Evolutionary conservation across 2,888 invertebrate species (phyloP).

Genomic region (Plagiodera versicolora): DNA sequence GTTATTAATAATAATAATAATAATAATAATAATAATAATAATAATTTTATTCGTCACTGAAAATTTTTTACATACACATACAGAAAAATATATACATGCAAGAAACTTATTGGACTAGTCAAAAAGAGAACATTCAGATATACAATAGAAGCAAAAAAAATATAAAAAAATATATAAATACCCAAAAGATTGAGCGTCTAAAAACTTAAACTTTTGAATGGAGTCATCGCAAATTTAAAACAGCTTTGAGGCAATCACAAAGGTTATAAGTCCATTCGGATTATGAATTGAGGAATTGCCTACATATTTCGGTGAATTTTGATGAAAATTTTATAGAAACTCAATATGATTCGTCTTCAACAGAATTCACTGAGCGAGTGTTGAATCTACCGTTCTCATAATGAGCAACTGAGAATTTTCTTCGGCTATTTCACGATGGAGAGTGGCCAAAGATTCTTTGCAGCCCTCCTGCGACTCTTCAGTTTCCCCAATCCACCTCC

Average conservation of each 20-base stretch:
- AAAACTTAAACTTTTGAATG: neutral
- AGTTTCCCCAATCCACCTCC: conserved; percentile 35
- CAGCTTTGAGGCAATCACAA: no score
- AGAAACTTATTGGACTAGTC: neutral
- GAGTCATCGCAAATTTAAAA: neutral
- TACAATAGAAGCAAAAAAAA: neutral
- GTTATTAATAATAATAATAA: no score
- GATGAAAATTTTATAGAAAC: no score
- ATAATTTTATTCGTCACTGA: no score
- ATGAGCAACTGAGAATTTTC: neutral
- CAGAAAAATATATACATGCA: neutral
- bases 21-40: no score
- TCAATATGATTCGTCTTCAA: no score
- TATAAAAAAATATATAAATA: neutral
- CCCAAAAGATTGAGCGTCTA: neutral
- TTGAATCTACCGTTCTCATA: neutral
- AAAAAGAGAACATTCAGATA: neutral
- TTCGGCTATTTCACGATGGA: neutral
- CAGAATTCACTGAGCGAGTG: no score
- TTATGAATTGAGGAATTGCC: neutral
- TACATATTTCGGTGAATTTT: neutral
- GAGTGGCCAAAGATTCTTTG: neutral
- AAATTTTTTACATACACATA: neutral
- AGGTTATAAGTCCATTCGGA: neutral
- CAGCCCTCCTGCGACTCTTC: conserved; percentile 8